Percentiles rank a stretch among this genome's conserved stretches.
phyloP scores from a whole-genome alignment of 2,113 vertebrate species.

The Motacilla alba region DNA sequence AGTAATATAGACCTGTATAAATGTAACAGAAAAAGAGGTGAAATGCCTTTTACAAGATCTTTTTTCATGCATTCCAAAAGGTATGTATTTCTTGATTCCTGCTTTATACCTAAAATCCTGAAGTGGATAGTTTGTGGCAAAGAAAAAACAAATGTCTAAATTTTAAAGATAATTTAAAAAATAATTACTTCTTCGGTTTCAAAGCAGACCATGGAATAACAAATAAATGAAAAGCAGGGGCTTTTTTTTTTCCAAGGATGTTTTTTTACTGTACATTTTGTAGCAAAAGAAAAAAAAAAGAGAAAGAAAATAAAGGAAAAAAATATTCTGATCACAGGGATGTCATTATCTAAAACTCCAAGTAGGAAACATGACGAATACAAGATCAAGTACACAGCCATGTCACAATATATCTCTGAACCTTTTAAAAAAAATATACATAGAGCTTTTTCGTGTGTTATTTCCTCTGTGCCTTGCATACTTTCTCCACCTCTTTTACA shows the following conservation, averaged over 20 bases:
- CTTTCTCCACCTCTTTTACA: not conserved
- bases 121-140: not conserved
- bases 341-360: slow-evolving; percentile 66
- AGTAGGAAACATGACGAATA: slow-evolving; percentile 70
- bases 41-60: not conserved
- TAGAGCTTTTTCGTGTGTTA: not conserved
- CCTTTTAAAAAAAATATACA: slow-evolving; percentile 40
- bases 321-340: slow-evolving; percentile 64
- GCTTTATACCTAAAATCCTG: not conserved
- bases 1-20: not conserved
- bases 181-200: not conserved
- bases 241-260: slow-evolving; percentile 22
- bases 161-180: not conserved
- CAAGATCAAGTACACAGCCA: slow-evolving; percentile 65
- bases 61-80: not conserved
- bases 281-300: slow-evolving; percentile 58
- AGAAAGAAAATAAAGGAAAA: slow-evolving; percentile 21
- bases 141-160: not conserved
- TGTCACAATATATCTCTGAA: slow-evolving; percentile 63
- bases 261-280: slow-evolving; percentile 74
- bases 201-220: not conserved
- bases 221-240: slow-evolving; percentile 48
- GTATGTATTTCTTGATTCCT: not conserved
- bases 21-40: not conserved
- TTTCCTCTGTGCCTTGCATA: slow-evolving; percentile 5